Evolutionary conservation across 37 sponge, comb jelly and placozoan species (phyloP).

Genomic region (Petrosia ficiformis): DNA sequence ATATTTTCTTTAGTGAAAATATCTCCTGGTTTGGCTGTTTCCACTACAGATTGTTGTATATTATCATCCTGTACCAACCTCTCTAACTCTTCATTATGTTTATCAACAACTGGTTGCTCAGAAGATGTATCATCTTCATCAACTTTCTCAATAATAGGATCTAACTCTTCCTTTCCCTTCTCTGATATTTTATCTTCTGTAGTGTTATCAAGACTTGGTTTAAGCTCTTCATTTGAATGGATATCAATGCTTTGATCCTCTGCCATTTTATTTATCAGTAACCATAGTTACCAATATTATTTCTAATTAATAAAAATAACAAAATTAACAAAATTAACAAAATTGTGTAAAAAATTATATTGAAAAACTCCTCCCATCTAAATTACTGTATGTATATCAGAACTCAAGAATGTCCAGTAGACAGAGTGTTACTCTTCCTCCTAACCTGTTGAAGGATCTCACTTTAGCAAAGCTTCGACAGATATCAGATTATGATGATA

Average conservation of each 20-base stretch:
- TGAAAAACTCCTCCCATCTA: too few relatives aligned
- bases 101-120: background rate
- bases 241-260: too few relatives aligned
- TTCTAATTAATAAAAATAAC: too few relatives aligned
- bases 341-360: too few relatives aligned
- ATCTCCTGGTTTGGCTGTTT: conserved; percentile 21
- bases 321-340: too few relatives aligned
- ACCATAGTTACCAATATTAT: too few relatives aligned
- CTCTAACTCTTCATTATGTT: background rate
- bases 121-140: background rate
- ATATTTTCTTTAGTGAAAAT: background rate
- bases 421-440: background rate
- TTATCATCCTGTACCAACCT: background rate
- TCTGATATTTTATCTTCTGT: background rate
- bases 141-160: background rate
- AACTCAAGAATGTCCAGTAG: too few relatives aligned
- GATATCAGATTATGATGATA: background rate
- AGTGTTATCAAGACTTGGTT: too few relatives aligned
- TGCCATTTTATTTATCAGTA: too few relatives aligned
- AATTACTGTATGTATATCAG: too few relatives aligned
- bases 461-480: background rate
- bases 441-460: background rate
- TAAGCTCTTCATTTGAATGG: too few relatives aligned
- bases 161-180: background rate
- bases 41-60: conserved; percentile 6